Base-by-base conservation (phyloP, 2,113 vertebrate genomes). In the Eidolon helvum region DNA sequence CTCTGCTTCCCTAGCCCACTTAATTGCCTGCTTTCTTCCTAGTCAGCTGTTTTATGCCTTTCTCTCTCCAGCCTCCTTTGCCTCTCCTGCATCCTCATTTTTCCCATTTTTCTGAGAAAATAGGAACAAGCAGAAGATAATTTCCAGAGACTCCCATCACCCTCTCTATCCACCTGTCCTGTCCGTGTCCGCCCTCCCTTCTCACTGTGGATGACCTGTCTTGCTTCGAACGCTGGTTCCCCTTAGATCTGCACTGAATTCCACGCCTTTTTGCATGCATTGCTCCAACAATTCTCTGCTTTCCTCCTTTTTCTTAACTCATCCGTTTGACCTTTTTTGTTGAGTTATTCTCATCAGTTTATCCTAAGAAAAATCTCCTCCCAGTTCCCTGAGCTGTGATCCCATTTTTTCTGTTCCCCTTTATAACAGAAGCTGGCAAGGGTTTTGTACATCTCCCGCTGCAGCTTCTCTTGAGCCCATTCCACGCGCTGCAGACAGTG, bases 241-340 rank as follows among this genome's bases (percentile, higher is more conserved):
- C 19, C 28, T n/a, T 7, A 8, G 43, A 16, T 28, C 33, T 59
- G 33, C 19, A 21, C 33, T 68, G 4, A 40, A 33, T 63, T 11
- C 21, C 1, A 3, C 16, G 59, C 33, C 21, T 3, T 87, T 83
- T n/a, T 24, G 57, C 14, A 10, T 21, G 2, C 2, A 0, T 33
- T 72, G 33, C 33, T 87, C 14, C 6, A 28, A 4, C 6, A 28
- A 4, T n/a, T 9, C 50, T 65, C 45, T 55, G 15, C 6, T 35
- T 7, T 4, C 9, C 4, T 7, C 7, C 10, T 1, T 5, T 24
- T 33, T 21, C 30, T 61, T 68, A 92, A 88, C 33, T 71, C 2
- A 30, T 50, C 63, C 33, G 1, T 63, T 43, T 85, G 28, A 65
- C 43, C 30, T 6, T 85, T 80, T 65, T 55, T 59, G 0, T 74